Evolutionary conservation across 2,113 vertebrate species (phyloP), one percentile per base, ranked within the genome.

Genomic region (Marmota monax): DNA sequence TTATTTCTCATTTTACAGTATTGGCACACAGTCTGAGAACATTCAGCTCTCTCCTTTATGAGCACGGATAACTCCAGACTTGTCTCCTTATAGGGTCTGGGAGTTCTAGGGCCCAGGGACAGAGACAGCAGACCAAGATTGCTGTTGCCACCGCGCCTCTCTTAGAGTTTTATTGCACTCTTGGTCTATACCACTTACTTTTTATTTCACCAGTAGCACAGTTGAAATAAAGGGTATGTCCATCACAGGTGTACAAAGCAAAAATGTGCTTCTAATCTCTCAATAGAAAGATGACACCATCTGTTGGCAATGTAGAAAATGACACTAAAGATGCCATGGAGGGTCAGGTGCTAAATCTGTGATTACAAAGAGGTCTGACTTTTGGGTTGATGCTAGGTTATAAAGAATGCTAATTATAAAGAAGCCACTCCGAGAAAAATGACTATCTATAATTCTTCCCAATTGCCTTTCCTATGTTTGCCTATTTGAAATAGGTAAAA

Each of bases 281-380:
- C 96, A 67, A 56, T 37, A 97, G 98, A 95, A 97, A 98, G 95
- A 96, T 96, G 87, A 96, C 89, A 97, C 98, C 97, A 96, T 97
- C 98, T 97, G 97, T 97, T 96, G 98, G 97, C 70, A 95, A 37
- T 84, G 86, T 69, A 76, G 83, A 82, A 95, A 93, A 97, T 85
- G 92, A 96, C 96, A 96, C 72, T 37, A 48, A 78, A 27, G 88
- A 93, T 96, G 93, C 65, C 95, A 79, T 7, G 27, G 90, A 79
- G 87, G 95, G 94, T 72, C 91, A 82, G 70, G 17, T 77, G 27
- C 94, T 80, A 88, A 79, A 61, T 58, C 70, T 20, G 14, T 7
- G 17, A 23, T 93, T 67, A 89, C 58, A 69, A 37, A 86, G 58
- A 56, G 58, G 48, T 65, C 83, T 83, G 82, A 20, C 48, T 67